These are phyloP conservation scores for Harpalus rufipes DNA, from an alignment of 2,888 invertebrate species.

Conservation along the genomic window DNA sequence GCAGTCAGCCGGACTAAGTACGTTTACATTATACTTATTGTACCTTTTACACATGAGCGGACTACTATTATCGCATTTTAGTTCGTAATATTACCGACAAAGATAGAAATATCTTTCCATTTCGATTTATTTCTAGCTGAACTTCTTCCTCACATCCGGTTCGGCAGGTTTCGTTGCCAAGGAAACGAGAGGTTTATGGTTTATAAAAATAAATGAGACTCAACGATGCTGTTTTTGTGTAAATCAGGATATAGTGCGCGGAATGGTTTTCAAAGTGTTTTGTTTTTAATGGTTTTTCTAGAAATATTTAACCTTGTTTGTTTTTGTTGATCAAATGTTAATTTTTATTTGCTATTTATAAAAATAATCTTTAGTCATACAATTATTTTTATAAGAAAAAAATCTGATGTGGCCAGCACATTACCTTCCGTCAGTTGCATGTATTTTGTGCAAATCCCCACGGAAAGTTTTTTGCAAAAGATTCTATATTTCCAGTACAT, in stretches of 20 bases:
- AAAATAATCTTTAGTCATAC: background rate
- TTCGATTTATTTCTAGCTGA: background rate
- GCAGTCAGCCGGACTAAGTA: conserved; percentile 8
- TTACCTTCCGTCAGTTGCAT: no score
- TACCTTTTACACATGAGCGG: conserved; percentile 2
- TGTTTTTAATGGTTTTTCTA: conserved; percentile 28
- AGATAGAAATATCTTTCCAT: background rate
- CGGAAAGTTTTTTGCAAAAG: no score
- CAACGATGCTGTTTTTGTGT: conserved; percentile 2
- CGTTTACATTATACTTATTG: conserved; percentile 51
- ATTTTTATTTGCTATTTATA: background rate
- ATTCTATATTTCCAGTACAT: no score
- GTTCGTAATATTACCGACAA: conserved; percentile 9
- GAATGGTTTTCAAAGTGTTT: background rate
- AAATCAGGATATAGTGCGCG: background rate
- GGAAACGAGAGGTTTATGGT: conserved; percentile 22
- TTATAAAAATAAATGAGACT: conserved; percentile 40
- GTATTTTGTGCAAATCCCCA: no score
- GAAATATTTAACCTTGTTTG: conserved; percentile 19
- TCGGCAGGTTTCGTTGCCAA: conserved; percentile 37
- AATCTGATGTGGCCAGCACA: no score
- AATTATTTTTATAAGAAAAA: no score
- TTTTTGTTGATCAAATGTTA: conserved; percentile 11
- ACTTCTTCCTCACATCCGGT: conserved; percentile 41
- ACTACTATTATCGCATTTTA: conserved; percentile 31